Evolutionary conservation across 2,888 invertebrate species (phyloP), one percentile per base, ranked within the genome.

Genomic region (Melanostoma mellinum): DNA sequence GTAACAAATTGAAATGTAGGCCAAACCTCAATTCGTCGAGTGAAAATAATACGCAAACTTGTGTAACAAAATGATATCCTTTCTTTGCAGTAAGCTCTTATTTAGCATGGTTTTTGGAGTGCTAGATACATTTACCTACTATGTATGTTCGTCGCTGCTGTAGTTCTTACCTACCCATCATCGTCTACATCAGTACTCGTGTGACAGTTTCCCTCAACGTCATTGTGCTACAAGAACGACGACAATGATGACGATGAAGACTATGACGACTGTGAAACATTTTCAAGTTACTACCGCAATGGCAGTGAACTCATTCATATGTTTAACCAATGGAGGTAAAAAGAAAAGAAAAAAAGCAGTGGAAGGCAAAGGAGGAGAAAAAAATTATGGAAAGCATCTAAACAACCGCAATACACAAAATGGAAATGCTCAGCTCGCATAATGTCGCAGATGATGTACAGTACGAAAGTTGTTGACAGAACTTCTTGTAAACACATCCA

Each of bases 371-470:
- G 61, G 9, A 38, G 32, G 48, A 61, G 3, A 48, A 61, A 36
- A 53, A 50, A 35, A 76, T 9, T 6, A 56, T 33, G 3, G 9
- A 74, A 46, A 71, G 53, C 35, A 81, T 73, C 50, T 55, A 71
- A 78, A 84, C 79, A 78, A 84, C 84, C 79, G 84, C 84, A 84
- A 79, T 79, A 84, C 79, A 84, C 74, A 79, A 84, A 79, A 84
- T 79, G 84, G 84, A 84, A 84, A 75, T 84, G 46, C 74, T 79
- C 53, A 75, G 69, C 74, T 74, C 79, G 79, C 84, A 79, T 75
- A 75, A 71, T 75, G 74, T 79, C 78, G 74, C 79, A 79, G 74
- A 84, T 78, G 79, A 84, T 78, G 79, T 84, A 75, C 71, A 75
- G 75, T 75, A 60, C 71, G 53, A 79, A 79, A 71, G 79, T 67